Conservation (phyloP, 2,888 invertebrate species). For the Acanthococcus lagerstroemiae region DNA sequence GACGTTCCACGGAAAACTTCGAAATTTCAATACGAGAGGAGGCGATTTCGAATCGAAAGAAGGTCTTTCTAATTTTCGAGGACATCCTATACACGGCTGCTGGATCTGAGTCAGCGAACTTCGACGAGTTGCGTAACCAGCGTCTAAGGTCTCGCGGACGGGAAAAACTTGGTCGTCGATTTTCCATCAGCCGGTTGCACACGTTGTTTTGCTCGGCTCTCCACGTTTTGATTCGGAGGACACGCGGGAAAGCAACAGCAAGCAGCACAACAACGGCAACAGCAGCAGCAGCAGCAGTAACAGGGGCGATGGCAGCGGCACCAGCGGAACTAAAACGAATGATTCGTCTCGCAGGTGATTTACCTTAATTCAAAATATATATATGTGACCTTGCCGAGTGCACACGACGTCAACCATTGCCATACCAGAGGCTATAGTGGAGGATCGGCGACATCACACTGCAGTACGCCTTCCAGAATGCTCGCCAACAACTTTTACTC, state of each 20-base stretch:
- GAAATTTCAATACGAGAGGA: too few species aligned
- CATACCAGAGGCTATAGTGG: background rate
- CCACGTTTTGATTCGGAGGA: too few species aligned
- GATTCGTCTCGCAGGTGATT: conserved; percentile 29
- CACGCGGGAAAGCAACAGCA: too few species aligned
- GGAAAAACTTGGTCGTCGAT: background rate
- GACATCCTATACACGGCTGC: too few species aligned
- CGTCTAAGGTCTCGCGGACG: background rate
- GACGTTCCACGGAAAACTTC: too few species aligned
- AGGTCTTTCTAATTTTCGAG: too few species aligned
- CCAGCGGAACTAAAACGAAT: conserved; percentile 24
- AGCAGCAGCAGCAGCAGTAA: too few species aligned
- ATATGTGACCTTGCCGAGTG: conserved; percentile 9
- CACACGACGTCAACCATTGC: background rate
- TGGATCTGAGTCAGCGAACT: background rate
- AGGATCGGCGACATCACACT: background rate
- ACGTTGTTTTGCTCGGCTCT: too few species aligned
- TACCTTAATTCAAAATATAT: conserved; percentile 16
- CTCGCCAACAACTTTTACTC: background rate
- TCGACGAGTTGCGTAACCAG: background rate
- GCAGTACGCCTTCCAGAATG: too few species aligned
- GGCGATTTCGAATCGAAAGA: too few species aligned
- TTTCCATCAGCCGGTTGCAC: background rate
- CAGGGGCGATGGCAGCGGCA: background rate
- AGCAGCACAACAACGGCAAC: too few species aligned